Percentiles rank a stretch among this genome's conserved stretches.
phyloP scores from a whole-genome alignment of 1,140 invertebrate genomes.

The Cydia strobilella region DNA sequence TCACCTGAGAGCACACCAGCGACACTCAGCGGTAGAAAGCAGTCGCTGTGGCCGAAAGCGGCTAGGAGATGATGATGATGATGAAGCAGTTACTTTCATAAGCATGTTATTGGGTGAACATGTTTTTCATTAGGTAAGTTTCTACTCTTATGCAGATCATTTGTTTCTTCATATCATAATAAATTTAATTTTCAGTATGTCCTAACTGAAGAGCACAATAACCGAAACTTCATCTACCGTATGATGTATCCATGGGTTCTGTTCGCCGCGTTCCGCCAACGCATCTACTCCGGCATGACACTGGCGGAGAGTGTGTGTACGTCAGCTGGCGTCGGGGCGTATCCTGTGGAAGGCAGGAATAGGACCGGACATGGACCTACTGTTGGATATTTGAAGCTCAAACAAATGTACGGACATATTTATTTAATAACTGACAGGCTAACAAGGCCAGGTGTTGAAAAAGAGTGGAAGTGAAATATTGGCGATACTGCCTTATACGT shows the following conservation, averaged over 20 bases:
- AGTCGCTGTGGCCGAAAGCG: too few species aligned
- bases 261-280: slow-evolving; percentile 93
- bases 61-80: too few species aligned
- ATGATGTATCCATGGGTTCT: slow-evolving; percentile 92
- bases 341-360: slow-evolving; percentile 87
- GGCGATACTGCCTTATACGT: too few species aligned
- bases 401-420: slow-evolving; percentile 68
- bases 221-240: slow-evolving; percentile 86
- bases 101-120: too few species aligned
- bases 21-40: too few species aligned
- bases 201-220: slow-evolving; percentile 84
- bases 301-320: slow-evolving; percentile 96
- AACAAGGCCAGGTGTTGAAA: too few species aligned
- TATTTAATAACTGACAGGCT: too few species aligned
- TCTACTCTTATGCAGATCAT: too few species aligned
- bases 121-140: too few species aligned
- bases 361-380: slow-evolving; percentile 91
- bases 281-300: slow-evolving; percentile 94
- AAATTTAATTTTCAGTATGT: slow-evolving; percentile 83
- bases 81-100: too few species aligned
- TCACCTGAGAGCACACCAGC: too few species aligned
- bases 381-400: slow-evolving; percentile 80
- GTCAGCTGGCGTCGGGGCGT: slow-evolving; percentile 93
- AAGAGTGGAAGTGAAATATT: too few species aligned
- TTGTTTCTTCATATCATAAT: not conserved